phyloP scores from a whole-genome alignment of 1,140 invertebrate species.

The Uloborus diversus region DNA sequence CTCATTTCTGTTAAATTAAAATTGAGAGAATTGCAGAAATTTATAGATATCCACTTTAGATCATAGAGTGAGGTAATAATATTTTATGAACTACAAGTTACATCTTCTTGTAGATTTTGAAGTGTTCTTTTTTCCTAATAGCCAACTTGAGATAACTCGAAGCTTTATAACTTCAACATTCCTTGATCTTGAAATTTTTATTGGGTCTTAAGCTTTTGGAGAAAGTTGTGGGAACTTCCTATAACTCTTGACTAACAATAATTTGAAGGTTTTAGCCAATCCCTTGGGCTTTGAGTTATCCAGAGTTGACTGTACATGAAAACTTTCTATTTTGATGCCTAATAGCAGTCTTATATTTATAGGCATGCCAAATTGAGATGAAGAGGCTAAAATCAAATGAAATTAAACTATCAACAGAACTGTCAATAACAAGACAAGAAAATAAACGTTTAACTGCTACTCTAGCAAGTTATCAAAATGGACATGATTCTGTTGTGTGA shows the following conservation, averaged over 20 bases:
- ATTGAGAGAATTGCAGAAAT: neutral
- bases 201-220: no score
- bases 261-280: no score
- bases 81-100: no score
- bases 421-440: conserved; percentile 82
- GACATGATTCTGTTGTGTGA: conserved; percentile 29
- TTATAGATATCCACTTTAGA: neutral
- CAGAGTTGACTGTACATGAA: neutral
- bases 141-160: no score
- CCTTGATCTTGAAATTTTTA: no score
- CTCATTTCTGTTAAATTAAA: neutral
- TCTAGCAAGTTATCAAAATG: conserved; percentile 19
- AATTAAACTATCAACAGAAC: conserved; percentile 81
- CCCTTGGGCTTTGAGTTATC: no score
- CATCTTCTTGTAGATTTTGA: no score
- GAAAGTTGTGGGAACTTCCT: no score
- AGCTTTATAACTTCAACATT: no score
- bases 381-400: conserved; percentile 89
- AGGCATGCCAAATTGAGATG: conserved; percentile 92
- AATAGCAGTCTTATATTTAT: conserved; percentile 31
- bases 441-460: conserved; percentile 66
- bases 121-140: no score
- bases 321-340: neutral
- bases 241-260: no score
- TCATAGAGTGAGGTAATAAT: neutral